phyloP scores from a whole-genome alignment of 2,888 invertebrate species.

The Euphydryas editha region DNA sequence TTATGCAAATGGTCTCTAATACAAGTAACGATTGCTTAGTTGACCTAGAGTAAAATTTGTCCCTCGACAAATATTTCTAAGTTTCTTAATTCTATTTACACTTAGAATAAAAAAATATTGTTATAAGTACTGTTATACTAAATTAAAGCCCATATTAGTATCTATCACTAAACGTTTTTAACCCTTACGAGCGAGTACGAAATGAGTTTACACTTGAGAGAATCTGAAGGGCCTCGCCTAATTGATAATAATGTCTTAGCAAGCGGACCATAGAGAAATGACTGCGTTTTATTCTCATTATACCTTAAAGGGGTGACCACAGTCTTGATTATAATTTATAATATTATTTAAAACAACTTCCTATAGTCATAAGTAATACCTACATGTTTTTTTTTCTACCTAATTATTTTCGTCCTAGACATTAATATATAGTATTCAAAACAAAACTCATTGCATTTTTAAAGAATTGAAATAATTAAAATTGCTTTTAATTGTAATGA shows the following conservation, averaged over 20 bases:
- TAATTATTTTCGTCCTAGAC: background rate
- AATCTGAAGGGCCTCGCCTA: slow-evolving; percentile 25
- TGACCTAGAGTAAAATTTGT: background rate
- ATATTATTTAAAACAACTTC: slow-evolving; percentile 1
- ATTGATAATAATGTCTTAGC: slow-evolving; percentile 39
- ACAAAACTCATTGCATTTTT: too few species aligned
- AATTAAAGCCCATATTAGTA: background rate
- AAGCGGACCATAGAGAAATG: slow-evolving; percentile 37
- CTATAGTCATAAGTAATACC: background rate
- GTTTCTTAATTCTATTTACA: background rate
- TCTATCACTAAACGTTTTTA: slow-evolving; percentile 16
- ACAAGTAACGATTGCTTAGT: too few species aligned
- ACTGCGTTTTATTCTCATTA: slow-evolving; percentile 25
- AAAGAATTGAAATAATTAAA: too few species aligned
- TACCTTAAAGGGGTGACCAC: slow-evolving; percentile 24
- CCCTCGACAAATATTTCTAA: background rate
- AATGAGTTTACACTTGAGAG: slow-evolving; percentile 19
- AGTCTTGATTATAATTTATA: slow-evolving; percentile 21
- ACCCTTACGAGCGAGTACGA: slow-evolving; percentile 6
- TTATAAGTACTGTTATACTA: background rate
- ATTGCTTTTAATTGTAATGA: too few species aligned
- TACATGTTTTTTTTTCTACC: background rate
- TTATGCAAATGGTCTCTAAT: too few species aligned
- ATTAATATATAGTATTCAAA: background rate
- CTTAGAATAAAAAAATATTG: too few species aligned